phyloP scores from a whole-genome alignment of 1,140 invertebrate genomes.

The Neodiprion lecontei region DNA sequence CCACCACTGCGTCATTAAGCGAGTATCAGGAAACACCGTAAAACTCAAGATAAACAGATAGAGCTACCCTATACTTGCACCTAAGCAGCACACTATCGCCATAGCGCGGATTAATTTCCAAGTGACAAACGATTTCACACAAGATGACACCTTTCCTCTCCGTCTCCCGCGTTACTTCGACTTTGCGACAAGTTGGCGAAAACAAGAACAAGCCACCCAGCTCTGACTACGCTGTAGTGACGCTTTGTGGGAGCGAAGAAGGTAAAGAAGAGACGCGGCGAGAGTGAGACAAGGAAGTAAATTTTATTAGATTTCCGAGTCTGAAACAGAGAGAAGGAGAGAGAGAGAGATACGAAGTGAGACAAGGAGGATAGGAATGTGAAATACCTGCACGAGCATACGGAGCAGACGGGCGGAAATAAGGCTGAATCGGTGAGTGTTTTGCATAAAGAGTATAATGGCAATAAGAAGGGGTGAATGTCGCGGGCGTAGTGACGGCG shows the following conservation, averaged over 20 bases:
- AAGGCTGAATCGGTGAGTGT: constrained; percentile 20
- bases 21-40: not conserved
- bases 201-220: too few species aligned
- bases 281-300: not conserved
- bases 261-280: not conserved
- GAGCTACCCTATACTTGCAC: too few species aligned
- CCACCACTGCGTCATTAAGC: too few species aligned
- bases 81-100: too few species aligned
- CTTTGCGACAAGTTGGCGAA: too few species aligned
- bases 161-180: too few species aligned
- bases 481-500: constrained; percentile 25
- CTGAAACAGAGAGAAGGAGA: constrained; percentile 21
- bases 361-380: constrained; percentile 8
- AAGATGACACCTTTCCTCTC: too few species aligned
- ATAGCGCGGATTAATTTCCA: not conserved
- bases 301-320: not conserved
- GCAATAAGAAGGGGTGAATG: constrained; percentile 26
- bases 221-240: too few species aligned
- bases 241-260: not conserved
- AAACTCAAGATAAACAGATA: too few species aligned
- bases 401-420: constrained; percentile 2
- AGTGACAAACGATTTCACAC: not conserved
- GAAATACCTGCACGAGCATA: constrained; percentile 3
- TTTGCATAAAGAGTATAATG: constrained; percentile 30
- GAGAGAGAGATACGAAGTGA: not conserved